These are phyloP conservation scores for Mimachlamys varia DNA, from an alignment of 2,888 invertebrate species.

Conservation along the genomic window DNA sequence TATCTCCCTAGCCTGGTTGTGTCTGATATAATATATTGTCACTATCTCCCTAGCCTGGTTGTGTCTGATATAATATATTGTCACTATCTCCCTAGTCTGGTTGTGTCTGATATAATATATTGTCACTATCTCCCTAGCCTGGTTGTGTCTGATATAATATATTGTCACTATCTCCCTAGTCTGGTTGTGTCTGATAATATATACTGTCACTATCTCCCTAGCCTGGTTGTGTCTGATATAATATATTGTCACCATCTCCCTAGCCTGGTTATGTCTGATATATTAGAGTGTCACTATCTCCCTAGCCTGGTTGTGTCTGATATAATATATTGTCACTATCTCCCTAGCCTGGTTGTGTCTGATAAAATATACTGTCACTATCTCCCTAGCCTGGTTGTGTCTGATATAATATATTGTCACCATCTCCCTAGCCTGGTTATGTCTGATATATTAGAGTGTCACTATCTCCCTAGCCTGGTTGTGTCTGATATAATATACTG, in stretches of 20 bases:
- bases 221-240: too few relatives aligned
- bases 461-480: not conserved
- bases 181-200: too few relatives aligned
- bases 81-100: not conserved
- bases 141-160: conserved; percentile 72
- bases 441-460: too few relatives aligned
- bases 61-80: too few relatives aligned
- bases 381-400: not conserved
- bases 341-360: not conserved
- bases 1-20: not conserved
- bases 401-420: not conserved
- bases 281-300: too few relatives aligned
- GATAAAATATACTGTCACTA: too few relatives aligned
- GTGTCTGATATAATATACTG: not conserved
- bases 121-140: conserved; percentile 68
- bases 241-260: not conserved
- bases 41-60: conserved; percentile 65
- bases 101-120: not conserved
- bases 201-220: too few relatives aligned
- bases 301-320: too few relatives aligned
- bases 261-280: too few relatives aligned
- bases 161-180: too few relatives aligned
- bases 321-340: not conserved
- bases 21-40: not conserved
- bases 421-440: conserved; percentile 64